These are phyloP conservation scores for Drosophila persimilis DNA, from an alignment of 1,140 invertebrate species.

Conservation along the genomic window DNA sequence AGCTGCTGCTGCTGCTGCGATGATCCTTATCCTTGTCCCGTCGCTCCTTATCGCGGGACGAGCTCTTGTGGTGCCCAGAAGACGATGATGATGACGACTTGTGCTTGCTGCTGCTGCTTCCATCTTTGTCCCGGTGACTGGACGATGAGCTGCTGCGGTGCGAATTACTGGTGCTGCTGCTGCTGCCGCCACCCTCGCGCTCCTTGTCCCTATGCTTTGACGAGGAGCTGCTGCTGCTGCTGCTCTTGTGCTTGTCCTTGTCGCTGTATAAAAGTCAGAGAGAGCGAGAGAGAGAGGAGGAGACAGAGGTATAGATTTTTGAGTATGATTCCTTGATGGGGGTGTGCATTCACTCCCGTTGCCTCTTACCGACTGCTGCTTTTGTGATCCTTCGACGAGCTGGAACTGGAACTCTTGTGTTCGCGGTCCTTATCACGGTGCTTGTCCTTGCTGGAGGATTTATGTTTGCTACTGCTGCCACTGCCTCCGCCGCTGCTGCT, in stretches of 20 bases:
- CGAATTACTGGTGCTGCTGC: slow-evolving; percentile 78
- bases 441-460: slow-evolving; percentile 86
- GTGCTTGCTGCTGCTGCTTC: slow-evolving; percentile 81
- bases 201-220: slow-evolving; percentile 78
- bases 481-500: slow-evolving; percentile 85
- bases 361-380: slow-evolving; percentile 80
- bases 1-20: slow-evolving; percentile 83
- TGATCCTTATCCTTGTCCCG: slow-evolving; percentile 82
- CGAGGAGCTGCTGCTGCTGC: slow-evolving; percentile 68
- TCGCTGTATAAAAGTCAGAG: slow-evolving; percentile 46
- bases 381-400: slow-evolving; percentile 82
- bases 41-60: slow-evolving; percentile 83
- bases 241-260: slow-evolving; percentile 83
- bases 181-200: slow-evolving; percentile 38
- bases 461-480: slow-evolving; percentile 86
- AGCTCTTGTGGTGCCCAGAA: slow-evolving; percentile 75
- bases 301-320: no score
- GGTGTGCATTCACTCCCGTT: no score
- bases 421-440: slow-evolving; percentile 83
- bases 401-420: slow-evolving; percentile 82
- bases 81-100: slow-evolving; percentile 82
- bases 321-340: not conserved
- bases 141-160: slow-evolving; percentile 77
- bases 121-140: slow-evolving; percentile 83
- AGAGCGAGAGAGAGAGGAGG: not conserved